Evolutionary conservation across 2,113 vertebrate species (phyloP).

Genomic region (Pimephales promelas): DNA sequence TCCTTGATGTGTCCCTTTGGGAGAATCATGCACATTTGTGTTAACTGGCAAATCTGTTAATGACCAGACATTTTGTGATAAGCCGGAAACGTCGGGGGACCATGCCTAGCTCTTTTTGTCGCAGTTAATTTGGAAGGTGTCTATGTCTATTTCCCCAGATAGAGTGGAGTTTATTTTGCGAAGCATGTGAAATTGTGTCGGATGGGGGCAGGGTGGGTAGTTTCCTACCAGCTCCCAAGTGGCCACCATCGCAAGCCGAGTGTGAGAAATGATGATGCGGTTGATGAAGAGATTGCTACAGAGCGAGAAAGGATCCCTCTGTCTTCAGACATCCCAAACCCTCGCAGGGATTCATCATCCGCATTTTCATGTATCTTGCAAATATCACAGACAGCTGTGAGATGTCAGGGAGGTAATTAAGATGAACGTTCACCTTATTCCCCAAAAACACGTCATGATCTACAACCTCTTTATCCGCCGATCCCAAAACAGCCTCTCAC

Average conservation of each 20-base stretch:
- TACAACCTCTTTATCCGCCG: constrained; percentile 16
- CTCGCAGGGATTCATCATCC: constrained; percentile 38
- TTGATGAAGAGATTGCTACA: constrained; percentile 49
- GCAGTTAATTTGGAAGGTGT: constrained; percentile 32
- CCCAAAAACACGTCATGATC: constrained; percentile 38
- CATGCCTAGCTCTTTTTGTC: not conserved
- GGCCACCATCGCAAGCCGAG: not conserved
- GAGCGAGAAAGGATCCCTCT: constrained; percentile 14
- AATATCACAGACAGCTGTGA: constrained; percentile 42
- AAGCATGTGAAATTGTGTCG: constrained; percentile 26
- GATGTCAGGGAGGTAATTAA: constrained; percentile 50
- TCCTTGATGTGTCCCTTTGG: constrained; percentile 16
- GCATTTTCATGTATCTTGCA: constrained; percentile 31
- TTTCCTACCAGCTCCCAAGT: constrained; percentile 2
- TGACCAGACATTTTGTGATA: constrained; percentile 20
- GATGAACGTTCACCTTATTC: constrained; percentile 33
- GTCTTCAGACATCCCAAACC: constrained; percentile 44
- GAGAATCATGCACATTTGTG: constrained; percentile 23
- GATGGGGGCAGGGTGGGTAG: not conserved
- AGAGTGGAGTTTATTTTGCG: constrained; percentile 25
- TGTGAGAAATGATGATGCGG: constrained; percentile 41
- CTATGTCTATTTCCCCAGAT: constrained; percentile 35
- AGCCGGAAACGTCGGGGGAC: not conserved
- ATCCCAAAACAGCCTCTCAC: constrained; percentile 33
- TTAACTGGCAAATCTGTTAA: constrained; percentile 33